Conservation (phyloP, 2,888 invertebrate genomes). For the Selenia dentaria region DNA sequence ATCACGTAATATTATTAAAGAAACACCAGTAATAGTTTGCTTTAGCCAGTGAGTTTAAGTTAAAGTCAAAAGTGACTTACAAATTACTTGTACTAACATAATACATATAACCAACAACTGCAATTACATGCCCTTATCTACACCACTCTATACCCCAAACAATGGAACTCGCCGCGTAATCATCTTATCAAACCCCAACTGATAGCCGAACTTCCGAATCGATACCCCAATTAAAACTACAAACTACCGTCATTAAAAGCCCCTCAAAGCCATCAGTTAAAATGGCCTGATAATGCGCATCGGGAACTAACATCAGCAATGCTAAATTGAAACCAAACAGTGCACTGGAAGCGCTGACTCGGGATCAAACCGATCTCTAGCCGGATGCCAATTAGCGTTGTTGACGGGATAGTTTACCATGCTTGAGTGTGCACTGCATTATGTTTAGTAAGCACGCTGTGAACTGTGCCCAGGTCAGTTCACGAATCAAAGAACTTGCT, state of each 20-base stretch:
- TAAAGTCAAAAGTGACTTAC: no score
- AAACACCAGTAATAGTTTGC: no score
- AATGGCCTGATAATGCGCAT: constrained; percentile 24
- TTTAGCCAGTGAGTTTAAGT: no score
- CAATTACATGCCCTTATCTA: neutral
- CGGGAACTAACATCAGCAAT: constrained; percentile 18
- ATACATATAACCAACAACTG: neutral
- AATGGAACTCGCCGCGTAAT: neutral
- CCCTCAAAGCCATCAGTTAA: constrained; percentile 23
- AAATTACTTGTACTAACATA: neutral
- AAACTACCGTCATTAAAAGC: constrained; percentile 24
- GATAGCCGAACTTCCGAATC: neutral
- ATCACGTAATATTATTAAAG: no score
- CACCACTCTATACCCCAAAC: neutral
- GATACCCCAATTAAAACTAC: constrained; percentile 4
- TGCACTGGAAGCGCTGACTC: constrained; percentile 21
- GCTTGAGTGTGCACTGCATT: constrained; percentile 18
- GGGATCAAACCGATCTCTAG: constrained; percentile 35
- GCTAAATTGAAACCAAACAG: constrained; percentile 31
- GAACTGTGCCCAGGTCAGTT: no score
- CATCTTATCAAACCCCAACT: neutral
- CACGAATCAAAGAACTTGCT: no score
- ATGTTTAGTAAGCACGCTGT: neutral
- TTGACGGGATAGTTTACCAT: constrained; percentile 32
- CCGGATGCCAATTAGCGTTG: constrained; percentile 38